Evolutionary conservation across 2,113 vertebrate genomes (phyloP).

Genomic region (Phalacrocorax aristotelis): DNA sequence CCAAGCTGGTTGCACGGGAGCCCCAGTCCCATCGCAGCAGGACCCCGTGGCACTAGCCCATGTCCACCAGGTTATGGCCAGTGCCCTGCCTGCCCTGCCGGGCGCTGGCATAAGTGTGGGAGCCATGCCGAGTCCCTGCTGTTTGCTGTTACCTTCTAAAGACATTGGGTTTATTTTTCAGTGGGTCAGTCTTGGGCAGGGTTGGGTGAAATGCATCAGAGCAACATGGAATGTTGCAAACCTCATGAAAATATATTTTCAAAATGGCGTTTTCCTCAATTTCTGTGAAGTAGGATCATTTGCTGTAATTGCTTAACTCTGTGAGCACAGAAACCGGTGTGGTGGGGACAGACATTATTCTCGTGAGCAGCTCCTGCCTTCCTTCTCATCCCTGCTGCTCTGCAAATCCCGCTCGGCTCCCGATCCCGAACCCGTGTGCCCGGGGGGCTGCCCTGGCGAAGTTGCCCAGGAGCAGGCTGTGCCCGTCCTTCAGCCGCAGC

Average conservation of each 20-base stretch:
- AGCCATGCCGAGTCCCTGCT: neutral
- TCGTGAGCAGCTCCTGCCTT: neutral
- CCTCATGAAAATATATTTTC: neutral
- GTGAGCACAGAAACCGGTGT: accelerated
- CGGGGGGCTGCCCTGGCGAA: neutral
- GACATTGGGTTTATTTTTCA: neutral
- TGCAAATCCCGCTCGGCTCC: neutral
- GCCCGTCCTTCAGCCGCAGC: neutral
- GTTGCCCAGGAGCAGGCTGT: neutral
- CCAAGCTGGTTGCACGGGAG: neutral
- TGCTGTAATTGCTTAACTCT: neutral
- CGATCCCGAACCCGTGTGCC: accelerated
- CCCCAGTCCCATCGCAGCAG: accelerated
- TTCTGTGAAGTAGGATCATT: neutral
- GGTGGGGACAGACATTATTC: neutral
- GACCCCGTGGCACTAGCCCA: accelerated
- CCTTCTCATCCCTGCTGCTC: neutral
- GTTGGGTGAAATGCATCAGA: neutral
- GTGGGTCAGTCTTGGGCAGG: neutral
- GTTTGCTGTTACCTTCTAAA: neutral
- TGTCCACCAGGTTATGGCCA: accelerated
- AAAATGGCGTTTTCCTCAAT: neutral
- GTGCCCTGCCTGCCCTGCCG: neutral
- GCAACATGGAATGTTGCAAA: neutral
- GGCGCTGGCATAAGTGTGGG: accelerated